phyloP scores from a whole-genome alignment of 2,797 vertebrate genomes.

The Poeciliopsis presidionis region DNA sequence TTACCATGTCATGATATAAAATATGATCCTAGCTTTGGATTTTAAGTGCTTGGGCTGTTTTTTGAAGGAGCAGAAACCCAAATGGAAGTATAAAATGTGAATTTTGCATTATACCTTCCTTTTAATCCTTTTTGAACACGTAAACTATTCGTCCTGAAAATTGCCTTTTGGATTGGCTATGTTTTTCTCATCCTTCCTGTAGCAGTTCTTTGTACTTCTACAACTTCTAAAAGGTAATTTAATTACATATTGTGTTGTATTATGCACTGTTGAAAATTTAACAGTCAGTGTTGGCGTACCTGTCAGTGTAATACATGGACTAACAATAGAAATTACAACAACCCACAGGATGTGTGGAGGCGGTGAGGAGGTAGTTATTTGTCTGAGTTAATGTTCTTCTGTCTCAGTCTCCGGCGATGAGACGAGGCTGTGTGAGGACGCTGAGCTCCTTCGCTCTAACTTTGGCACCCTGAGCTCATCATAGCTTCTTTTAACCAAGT shows the following conservation, averaged over 20 bases:
- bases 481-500: slow-evolving; percentile 8
- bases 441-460: slow-evolving; percentile 35
- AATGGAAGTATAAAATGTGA: no score
- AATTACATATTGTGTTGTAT: background rate
- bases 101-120: no score
- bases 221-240: background rate
- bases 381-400: slow-evolving; percentile 22
- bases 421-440: slow-evolving; percentile 22
- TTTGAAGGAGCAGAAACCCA: no score
- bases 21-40: no score
- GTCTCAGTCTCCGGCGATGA: slow-evolving; percentile 22
- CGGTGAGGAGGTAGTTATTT: slow-evolving; percentile 37
- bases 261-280: background rate
- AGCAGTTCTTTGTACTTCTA: background rate
- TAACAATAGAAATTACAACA: background rate
- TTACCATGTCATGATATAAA: no score
- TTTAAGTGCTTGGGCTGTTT: no score
- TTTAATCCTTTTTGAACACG: background rate
- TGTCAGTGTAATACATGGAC: background rate
- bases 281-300: background rate
- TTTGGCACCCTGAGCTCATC: slow-evolving; percentile 37
- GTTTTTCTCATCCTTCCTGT: background rate
- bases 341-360: slow-evolving; percentile 1
- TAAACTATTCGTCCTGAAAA: background rate
- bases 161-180: background rate